phyloP scores from a whole-genome alignment of 2,113 vertebrate species.

The Kryptolebias marmoratus region DNA sequence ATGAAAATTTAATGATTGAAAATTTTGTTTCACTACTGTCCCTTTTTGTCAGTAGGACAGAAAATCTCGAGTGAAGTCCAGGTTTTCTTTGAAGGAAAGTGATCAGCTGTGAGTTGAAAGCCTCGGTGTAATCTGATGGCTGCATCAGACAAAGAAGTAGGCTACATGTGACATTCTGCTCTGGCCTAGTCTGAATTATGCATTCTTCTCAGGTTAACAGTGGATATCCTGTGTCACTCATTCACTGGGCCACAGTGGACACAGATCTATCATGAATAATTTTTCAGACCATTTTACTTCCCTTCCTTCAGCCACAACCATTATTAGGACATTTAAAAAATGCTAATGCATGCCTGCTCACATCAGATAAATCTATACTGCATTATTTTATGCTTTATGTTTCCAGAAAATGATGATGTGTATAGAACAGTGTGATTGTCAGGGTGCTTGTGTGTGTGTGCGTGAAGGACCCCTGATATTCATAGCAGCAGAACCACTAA shows the following conservation, averaged over 20 bases:
- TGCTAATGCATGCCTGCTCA: background rate
- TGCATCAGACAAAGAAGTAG: conserved; percentile 56
- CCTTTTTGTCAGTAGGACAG: background rate
- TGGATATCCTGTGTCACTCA: conserved; percentile 86
- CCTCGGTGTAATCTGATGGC: conserved; percentile 74
- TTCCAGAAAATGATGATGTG: background rate
- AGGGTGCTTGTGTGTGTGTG: background rate
- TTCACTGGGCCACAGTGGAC: conserved; percentile 71
- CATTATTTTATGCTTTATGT: background rate
- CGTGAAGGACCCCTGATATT: conserved; percentile 7
- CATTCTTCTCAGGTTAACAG: conserved; percentile 83
- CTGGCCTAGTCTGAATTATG: conserved; percentile 91
- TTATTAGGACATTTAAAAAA: background rate
- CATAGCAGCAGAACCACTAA: conserved; percentile 16
- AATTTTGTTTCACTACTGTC: background rate
- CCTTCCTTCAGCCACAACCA: background rate
- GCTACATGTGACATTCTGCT: conserved; percentile 65
- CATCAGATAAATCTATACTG: background rate
- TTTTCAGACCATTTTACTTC: background rate
- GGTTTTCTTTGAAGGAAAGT: conserved; percentile 54
- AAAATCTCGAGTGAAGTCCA: background rate
- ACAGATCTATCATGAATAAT: conserved; percentile 75
- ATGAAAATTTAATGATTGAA: no score
- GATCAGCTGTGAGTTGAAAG: conserved; percentile 28
- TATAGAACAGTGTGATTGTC: background rate